phyloP scores from a whole-genome alignment of 2,113 vertebrate genomes.

The Alexandromys fortis region DNA sequence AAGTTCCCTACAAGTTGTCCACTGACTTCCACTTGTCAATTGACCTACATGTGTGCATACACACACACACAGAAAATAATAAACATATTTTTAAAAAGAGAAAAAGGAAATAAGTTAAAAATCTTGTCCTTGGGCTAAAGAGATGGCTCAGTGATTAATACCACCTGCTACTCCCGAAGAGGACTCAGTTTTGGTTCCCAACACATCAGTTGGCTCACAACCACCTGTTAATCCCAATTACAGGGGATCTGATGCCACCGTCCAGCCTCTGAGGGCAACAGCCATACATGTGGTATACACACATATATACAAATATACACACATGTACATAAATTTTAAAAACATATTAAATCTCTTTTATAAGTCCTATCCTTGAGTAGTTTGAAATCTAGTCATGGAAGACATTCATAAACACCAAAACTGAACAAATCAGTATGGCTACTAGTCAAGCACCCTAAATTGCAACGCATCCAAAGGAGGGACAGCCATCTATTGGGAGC shows the following conservation, averaged over 20 bases:
- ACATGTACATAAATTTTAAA: background rate
- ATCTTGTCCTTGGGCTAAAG: background rate
- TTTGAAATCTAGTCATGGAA: constrained; percentile 14
- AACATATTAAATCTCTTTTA: background rate
- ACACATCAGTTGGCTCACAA: background rate
- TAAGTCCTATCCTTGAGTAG: background rate
- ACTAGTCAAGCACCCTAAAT: background rate
- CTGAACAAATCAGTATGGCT: background rate
- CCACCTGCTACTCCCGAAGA: background rate
- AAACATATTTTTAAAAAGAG: background rate
- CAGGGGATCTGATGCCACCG: background rate
- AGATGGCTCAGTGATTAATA: background rate
- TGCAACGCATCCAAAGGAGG: background rate
- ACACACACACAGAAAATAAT: background rate
- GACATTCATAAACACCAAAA: constrained; percentile 28
- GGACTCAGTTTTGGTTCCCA: background rate
- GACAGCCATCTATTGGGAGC: background rate
- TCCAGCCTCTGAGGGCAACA: background rate
- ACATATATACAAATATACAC: background rate
- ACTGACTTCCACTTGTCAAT: background rate
- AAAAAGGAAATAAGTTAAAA: background rate
- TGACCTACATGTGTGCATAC: background rate
- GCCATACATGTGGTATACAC: background rate
- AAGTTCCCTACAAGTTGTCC: background rate
- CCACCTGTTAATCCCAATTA: background rate